These are phyloP conservation scores for Catocala nupta DNA, from an alignment of 2,888 invertebrate genomes.

Conservation along the genomic window DNA sequence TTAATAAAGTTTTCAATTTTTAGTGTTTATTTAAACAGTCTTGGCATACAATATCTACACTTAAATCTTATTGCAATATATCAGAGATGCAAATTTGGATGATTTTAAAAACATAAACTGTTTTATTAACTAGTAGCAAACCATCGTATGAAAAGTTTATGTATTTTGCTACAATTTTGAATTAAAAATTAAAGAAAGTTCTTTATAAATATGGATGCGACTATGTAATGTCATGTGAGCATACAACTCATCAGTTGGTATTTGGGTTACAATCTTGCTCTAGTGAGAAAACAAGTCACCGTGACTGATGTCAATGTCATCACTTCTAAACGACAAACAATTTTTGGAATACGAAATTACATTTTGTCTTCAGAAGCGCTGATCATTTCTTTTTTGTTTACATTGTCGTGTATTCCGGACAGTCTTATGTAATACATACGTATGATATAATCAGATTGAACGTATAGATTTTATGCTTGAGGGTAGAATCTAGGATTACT, in stretches of 20 bases:
- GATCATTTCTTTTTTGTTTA: no score
- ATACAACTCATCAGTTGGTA: conserved; percentile 14
- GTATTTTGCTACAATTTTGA: background rate
- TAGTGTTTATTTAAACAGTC: no score
- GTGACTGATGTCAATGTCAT: conserved; percentile 34
- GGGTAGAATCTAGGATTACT: no score
- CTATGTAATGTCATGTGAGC: conserved; percentile 10
- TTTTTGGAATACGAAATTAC: conserved; percentile 24
- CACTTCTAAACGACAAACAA: conserved; percentile 11
- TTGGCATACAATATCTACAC: no score
- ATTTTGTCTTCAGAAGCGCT: conserved; percentile 6
- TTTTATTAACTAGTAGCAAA: background rate
- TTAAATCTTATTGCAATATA: background rate
- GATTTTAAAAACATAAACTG: background rate
- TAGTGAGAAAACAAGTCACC: conserved; percentile 25
- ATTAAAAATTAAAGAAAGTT: conserved; percentile 7
- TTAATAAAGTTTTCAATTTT: no score
- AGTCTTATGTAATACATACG: background rate
- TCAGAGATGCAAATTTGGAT: background rate
- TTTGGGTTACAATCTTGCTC: conserved; percentile 30
- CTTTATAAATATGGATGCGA: conserved; percentile 10
- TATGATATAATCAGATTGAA: no score
- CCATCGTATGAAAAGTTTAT: background rate
- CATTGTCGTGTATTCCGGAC: no score
- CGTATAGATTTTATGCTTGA: no score